Base-by-base conservation (phyloP, 2,113 vertebrate species). In the Ginglymostoma cirratum region DNA sequence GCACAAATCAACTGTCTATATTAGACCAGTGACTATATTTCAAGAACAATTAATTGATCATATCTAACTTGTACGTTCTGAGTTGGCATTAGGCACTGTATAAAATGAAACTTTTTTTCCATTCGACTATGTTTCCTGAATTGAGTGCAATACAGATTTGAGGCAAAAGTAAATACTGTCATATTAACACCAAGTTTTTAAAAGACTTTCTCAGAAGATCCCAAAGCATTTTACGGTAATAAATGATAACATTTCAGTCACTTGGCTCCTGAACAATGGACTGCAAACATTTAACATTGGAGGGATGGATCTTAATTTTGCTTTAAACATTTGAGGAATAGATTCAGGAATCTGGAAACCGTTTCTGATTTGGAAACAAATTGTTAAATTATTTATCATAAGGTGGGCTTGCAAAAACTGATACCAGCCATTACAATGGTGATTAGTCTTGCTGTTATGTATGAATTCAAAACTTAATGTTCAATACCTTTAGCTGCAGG, bases 401-500 rank as follows among this genome's bases (percentile, higher is more conserved):
- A 90, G 87, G 38, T 86, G 23, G 23, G 42, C 19, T 52, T 87
- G 45, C 45, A 87, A 52, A 48, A 7, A 30, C 23, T 87, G 48
- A 87, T 24, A 6, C 23, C 34, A 38, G 34, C 3, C 15, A 38
- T 92, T 38, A 66, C 34, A 92, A 38, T n/a, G 19, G 55, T 19
- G 30, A 92, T 38, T 21, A 66, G 19, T 38, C 89, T 66, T 93
- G 15, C 19, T 38, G 38, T 93, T 93, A 34, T 67, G 38, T 23
- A 66, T 6, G 38, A 21, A 66, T 67, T 66, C 38, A 38, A 8
- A 93, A 92, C 34, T 17, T 92, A 66, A 90, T 38, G 23, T 93
- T 93, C 61, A n/a, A 95, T 69, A 99, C 99, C 99, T 98, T 99
- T 98, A 45, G 99, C 99, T 5, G 99, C 99, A 61, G 98, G 98